Conservation (phyloP, 2,113 vertebrate genomes). For the Condylura cristata region DNA sequence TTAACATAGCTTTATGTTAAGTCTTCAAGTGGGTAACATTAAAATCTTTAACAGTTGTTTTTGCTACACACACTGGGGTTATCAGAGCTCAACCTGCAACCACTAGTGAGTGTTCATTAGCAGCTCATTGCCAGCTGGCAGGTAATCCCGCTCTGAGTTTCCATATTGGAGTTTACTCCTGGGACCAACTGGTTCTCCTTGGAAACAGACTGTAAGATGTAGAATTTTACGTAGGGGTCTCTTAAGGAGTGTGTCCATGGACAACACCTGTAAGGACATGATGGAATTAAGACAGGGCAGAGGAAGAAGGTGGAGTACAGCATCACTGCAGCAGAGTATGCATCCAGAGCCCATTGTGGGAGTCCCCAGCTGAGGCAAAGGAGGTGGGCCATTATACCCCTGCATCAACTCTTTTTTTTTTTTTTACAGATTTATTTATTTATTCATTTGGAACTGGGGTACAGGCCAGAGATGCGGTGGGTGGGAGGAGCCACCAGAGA, state of each 20-base stretch:
- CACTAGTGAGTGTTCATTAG: too few relatives aligned
- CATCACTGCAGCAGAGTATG: background rate
- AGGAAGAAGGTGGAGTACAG: background rate
- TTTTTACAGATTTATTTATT: too few relatives aligned
- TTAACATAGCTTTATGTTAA: background rate
- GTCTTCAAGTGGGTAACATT: too few relatives aligned
- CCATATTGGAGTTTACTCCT: background rate
- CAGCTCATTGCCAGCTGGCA: background rate
- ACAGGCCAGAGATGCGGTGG: too few relatives aligned
- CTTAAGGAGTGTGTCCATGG: accelerated
- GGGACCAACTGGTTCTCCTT: background rate
- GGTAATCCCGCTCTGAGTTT: background rate
- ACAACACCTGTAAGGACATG: background rate
- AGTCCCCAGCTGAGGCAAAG: background rate
- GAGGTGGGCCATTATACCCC: background rate
- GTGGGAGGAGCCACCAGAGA: too few relatives aligned
- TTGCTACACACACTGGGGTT: background rate
- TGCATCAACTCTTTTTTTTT: too few relatives aligned
- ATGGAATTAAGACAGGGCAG: background rate
- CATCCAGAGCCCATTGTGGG: background rate
- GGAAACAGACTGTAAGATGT: background rate
- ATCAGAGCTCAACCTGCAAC: background rate
- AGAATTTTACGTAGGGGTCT: background rate
- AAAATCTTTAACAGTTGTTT: background rate
- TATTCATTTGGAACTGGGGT: too few relatives aligned